Base-by-base conservation (phyloP, 2,888 invertebrate genomes). In the Megamerina dolium region DNA sequence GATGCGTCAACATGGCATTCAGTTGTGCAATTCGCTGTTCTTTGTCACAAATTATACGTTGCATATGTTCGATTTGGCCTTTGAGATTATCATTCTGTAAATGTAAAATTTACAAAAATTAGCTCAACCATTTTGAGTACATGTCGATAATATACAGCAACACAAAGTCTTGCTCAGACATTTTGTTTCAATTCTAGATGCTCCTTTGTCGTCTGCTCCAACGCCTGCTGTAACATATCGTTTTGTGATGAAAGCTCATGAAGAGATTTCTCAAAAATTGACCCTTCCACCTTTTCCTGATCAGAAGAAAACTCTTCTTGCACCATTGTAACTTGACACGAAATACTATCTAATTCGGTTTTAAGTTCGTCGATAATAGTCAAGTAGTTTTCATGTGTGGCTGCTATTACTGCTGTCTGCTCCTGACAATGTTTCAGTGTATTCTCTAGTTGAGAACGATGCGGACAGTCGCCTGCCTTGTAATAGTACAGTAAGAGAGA, bases 281-380 rank as follows among this genome's bases (percentile, higher is more conserved):
- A 53, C 27, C 60, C 56, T 10, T 57, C 53, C 10, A 45, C 43
- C 2, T 40, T 34, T 14, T 52, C 34, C 19, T 43, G 13, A 23
- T 53, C 41, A 43, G 39, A 54, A 44, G 27, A 37, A 31, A 57
- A 55, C 29, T 60, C 58, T 12, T 51, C 50, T 26, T 65, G 64
- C 13, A 62, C 62, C 45, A 58, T 55, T 27, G 56, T 58, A 45
- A 70, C 62, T 46, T 70, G 66, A 29, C 54, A 56, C 8, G 66
- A 68, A 21, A 70, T 56, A 41, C 57, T 59, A 5, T 63, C 61
- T 13, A 70, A 51, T 48, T 70, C 70, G 16, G 53, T 56, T 30
- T 64, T 67, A 23, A 70, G 57, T 41, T 70, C 70, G 49, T 59
- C 63, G 30, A 70, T 66, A 2, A 70, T 63, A 54, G 59, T 60